Evolutionary conservation across 1,140 invertebrate genomes (phyloP).

Genomic region (Drosophila sturtevanti): DNA sequence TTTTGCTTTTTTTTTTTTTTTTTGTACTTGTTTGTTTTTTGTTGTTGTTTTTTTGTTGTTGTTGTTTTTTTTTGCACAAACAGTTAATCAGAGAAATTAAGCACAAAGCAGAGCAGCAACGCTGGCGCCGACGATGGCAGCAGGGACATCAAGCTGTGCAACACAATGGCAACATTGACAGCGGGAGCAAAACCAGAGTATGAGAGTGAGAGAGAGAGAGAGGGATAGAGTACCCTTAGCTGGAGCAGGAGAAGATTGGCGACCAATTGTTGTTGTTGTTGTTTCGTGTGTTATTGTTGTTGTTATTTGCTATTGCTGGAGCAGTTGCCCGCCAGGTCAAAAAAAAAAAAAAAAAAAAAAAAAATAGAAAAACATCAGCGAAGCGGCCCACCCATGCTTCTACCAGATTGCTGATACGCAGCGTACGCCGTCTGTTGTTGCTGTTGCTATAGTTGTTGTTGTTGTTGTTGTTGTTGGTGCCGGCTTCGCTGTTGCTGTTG

Average conservation of each 20-base stretch:
- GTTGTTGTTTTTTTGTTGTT: constrained; percentile 28
- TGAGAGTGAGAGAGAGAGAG: too few species aligned
- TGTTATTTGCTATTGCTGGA: constrained; percentile 29
- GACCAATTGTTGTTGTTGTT: constrained; percentile 46
- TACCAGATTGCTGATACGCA: constrained; percentile 33
- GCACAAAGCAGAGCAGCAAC: constrained; percentile 37
- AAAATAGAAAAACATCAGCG: not conserved
- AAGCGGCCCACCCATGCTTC: constrained; percentile 20
- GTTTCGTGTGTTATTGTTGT: constrained; percentile 20
- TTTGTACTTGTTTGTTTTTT: too few species aligned
- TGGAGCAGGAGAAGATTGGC: constrained; percentile 29
- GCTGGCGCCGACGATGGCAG: constrained; percentile 29
- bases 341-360: not conserved
- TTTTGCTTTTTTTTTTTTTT: constrained; percentile 28
- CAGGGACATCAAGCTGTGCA: constrained; percentile 59
- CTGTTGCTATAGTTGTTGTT: constrained; percentile 39
- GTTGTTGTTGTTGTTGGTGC: constrained; percentile 15
- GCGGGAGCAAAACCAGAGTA: constrained; percentile 27
- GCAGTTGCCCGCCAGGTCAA: constrained; percentile 2
- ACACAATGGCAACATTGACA: constrained; percentile 42
- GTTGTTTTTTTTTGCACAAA: constrained; percentile 17
- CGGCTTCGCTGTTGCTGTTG: constrained; percentile 7
- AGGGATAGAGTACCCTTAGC: too few species aligned
- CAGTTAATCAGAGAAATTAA: constrained; percentile 78
- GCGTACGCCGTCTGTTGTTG: constrained; percentile 25